Conservation (phyloP, 2,888 invertebrate genomes). For the Allophyes oxyacanthae region DNA sequence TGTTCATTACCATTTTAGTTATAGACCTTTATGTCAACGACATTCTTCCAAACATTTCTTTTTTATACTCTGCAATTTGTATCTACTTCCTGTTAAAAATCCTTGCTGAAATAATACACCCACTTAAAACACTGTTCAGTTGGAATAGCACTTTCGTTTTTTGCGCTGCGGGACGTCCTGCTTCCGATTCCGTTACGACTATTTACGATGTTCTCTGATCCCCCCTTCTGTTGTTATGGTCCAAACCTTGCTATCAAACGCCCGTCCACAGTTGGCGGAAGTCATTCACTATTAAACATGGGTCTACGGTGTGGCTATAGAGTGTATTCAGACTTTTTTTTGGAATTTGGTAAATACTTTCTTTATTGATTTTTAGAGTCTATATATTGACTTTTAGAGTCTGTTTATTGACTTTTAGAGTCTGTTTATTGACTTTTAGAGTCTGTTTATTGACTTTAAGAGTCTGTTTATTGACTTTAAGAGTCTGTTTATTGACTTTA, state of each 20-base stretch:
- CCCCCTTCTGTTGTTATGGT: conserved; percentile 32
- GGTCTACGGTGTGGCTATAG: background rate
- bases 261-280: background rate
- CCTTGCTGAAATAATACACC: conserved; percentile 26
- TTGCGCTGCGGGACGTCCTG: conserved; percentile 43
- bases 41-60: no score
- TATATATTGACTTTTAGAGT: no score
- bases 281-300: conserved; percentile 1
- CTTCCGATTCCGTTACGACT: conserved; percentile 47
- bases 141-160: conserved; percentile 53
- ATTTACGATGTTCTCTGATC: conserved; percentile 47
- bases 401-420: no score
- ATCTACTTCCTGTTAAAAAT: conserved; percentile 17
- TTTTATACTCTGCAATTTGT: background rate
- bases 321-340: no score
- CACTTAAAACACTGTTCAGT: conserved; percentile 48
- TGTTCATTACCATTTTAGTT: no score
- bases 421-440: no score
- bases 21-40: no score
- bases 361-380: no score
- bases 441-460: no score
- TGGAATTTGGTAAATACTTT: no score
- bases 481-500: no score
- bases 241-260: conserved; percentile 11
- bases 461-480: no score